Evolutionary conservation across 2,888 invertebrate genomes (phyloP).

Genomic region (Leptothorax acervorum): DNA sequence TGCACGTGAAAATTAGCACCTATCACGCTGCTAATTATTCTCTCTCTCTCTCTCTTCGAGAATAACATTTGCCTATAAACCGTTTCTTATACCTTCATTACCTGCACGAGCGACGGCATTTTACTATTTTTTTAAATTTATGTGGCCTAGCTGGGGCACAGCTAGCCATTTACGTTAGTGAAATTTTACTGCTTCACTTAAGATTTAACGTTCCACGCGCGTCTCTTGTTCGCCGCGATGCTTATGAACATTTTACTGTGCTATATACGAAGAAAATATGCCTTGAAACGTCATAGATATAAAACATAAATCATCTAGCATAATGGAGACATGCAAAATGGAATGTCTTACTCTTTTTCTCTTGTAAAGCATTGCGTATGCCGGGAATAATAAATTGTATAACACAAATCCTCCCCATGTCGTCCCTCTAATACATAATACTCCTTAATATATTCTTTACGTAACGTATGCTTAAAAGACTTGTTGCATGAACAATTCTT

Average conservation of each 20-base stretch:
- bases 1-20: conserved; percentile 7
- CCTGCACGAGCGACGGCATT: background rate
- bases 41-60: background rate
- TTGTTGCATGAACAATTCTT: conserved; percentile 15
- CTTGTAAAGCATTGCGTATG: background rate
- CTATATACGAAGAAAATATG: conserved; percentile 35
- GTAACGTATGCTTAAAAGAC: conserved; percentile 24
- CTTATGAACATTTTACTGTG: conserved; percentile 27
- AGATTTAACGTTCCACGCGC: conserved; percentile 28
- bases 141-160: background rate
- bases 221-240: background rate
- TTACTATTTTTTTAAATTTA: conserved; percentile 37
- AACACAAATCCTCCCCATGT: background rate
- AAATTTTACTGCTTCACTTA: conserved; percentile 50
- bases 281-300: background rate
- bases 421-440: background rate
- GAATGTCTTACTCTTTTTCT: background rate
- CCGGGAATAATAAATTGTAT: conserved; percentile 12
- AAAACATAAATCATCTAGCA: conserved; percentile 35
- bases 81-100: background rate
- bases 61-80: background rate
- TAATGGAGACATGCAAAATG: conserved; percentile 19
- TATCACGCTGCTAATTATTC: background rate
- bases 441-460: conserved; percentile 1
- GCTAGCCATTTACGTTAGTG: conserved; percentile 15